Conservation (phyloP, 2,888 invertebrate species). For the Cyclophora albipunctata region DNA sequence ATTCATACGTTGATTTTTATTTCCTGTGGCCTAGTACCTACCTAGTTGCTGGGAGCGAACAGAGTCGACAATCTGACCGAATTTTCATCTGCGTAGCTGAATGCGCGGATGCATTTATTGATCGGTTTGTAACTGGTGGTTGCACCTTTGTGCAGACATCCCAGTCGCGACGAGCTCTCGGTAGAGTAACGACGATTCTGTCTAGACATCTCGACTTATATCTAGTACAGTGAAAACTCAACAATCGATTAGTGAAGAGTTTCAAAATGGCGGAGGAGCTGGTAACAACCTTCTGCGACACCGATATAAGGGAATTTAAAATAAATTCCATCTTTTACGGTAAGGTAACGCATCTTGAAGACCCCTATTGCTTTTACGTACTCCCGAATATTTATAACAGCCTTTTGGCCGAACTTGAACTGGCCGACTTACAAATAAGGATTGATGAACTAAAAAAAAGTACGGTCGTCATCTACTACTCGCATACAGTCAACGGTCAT, state of each 20-base stretch:
- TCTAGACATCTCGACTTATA: no score
- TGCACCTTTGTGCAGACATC: not conserved
- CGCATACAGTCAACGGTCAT: not conserved
- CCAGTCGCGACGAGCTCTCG: no score
- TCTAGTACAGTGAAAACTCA: no score
- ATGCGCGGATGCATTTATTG: not conserved
- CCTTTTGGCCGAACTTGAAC: not conserved
- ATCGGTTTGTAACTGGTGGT: not conserved
- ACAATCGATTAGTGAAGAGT: not conserved
- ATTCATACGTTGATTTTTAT: no score
- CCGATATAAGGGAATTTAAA: not conserved
- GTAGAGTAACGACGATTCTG: no score
- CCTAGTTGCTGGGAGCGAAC: no score
- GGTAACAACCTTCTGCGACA: not conserved
- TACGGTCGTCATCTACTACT: not conserved
- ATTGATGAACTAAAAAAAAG: not conserved
- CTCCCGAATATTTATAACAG: not conserved
- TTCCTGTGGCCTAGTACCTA: no score
- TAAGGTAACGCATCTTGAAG: constrained; percentile 1
- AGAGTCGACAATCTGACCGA: not conserved
- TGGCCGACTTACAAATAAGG: not conserved
- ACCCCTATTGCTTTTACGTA: constrained; percentile 5
- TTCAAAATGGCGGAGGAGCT: not conserved
- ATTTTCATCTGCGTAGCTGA: not conserved
- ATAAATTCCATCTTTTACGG: constrained; percentile 1